Evolutionary conservation across 2,113 vertebrate species (phyloP).

Genomic region (Petrocephalus microphthalmus): DNA sequence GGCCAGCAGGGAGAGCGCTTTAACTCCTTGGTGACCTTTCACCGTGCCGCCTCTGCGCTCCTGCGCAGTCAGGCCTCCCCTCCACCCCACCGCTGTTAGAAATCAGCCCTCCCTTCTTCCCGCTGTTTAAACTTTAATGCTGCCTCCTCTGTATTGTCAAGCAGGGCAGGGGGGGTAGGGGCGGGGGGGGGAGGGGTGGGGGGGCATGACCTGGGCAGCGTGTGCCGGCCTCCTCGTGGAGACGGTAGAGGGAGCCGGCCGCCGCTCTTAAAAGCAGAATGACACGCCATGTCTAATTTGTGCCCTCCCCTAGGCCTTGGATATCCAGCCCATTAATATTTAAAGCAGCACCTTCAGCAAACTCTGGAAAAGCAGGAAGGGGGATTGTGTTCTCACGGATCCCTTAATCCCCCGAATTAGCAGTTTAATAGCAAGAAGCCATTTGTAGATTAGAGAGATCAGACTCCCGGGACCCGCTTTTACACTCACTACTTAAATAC

Average conservation of each 20-base stretch:
- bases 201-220: not conserved
- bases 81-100: conserved; percentile 35
- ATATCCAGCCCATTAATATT: conserved; percentile 48
- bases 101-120: conserved; percentile 41
- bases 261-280: conserved; percentile 29
- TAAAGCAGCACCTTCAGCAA: conserved; percentile 47
- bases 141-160: conserved; percentile 29
- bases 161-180: not conserved
- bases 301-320: conserved; percentile 28
- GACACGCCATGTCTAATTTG: conserved; percentile 41
- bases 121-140: conserved; percentile 46
- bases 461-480: conserved; percentile 44
- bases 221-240: not conserved
- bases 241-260: not conserved
- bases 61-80: conserved; percentile 33
- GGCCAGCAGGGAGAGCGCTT: conserved; percentile 24
- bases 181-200: not conserved
- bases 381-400: conserved; percentile 51
- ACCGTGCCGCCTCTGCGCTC: conserved; percentile 6
- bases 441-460: conserved; percentile 53
- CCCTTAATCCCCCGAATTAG: conserved; percentile 52
- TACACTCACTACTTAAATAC: conserved; percentile 51
- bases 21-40: conserved; percentile 40
- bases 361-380: conserved; percentile 42
- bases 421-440: conserved; percentile 52